phyloP scores from a whole-genome alignment of 1,140 invertebrate species.

The Drosophila virilis region DNA sequence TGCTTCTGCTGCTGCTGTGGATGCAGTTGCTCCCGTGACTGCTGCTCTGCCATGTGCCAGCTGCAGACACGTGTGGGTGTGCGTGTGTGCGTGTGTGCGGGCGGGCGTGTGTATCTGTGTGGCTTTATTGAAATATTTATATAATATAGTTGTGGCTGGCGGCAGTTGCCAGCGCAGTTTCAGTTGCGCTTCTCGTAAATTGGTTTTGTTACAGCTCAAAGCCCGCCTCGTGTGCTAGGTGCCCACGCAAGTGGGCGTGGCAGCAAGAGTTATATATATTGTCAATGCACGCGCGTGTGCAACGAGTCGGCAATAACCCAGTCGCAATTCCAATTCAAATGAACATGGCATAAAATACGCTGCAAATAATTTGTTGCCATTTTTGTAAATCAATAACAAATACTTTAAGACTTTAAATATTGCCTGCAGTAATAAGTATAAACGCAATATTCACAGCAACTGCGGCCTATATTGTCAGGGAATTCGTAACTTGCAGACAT shows the following conservation, averaged over 20 bases:
- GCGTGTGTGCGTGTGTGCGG: constrained; percentile 1
- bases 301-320: not conserved
- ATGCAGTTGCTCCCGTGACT: constrained; percentile 60
- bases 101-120: constrained; percentile 32
- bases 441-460: too few species aligned
- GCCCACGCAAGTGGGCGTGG: not conserved
- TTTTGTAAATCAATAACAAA: not conserved
- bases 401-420: not conserved
- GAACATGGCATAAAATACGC: not conserved
- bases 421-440: not conserved
- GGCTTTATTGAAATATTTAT: constrained; percentile 75
- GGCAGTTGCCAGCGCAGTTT: constrained; percentile 31
- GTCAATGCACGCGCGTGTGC: not conserved
- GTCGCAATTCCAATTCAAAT: not conserved
- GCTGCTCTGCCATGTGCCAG: constrained; percentile 46
- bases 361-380: not conserved
- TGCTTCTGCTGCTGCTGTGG: constrained; percentile 16
- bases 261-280: not conserved
- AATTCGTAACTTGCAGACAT: too few species aligned
- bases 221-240: not conserved
- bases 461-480: too few species aligned
- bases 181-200: constrained; percentile 52
- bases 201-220: constrained; percentile 55
- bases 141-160: constrained; percentile 69
- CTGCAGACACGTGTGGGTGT: constrained; percentile 34